These are phyloP conservation scores for Calliopsis andreniformis DNA, from an alignment of 1,140 invertebrate genomes.

Conservation along the genomic window DNA sequence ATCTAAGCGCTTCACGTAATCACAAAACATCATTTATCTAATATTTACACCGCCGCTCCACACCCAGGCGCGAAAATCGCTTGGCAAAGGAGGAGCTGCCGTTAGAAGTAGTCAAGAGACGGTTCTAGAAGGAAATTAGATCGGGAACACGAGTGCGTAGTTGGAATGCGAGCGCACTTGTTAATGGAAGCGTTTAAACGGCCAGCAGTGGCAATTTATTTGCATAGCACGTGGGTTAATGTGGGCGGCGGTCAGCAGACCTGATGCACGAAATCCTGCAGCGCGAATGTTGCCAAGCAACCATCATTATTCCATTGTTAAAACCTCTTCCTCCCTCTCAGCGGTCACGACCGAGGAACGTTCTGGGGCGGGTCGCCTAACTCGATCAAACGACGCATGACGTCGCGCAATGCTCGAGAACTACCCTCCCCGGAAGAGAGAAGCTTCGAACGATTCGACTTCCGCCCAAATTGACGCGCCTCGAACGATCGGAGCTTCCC, in stretches of 20 bases:
- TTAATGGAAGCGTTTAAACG: constrained; percentile 39
- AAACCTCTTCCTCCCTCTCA: too few species aligned
- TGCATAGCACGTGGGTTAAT: constrained; percentile 33
- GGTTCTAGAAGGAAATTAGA: constrained; percentile 28
- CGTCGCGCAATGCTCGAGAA: constrained; percentile 34
- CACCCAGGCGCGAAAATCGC: neutral
- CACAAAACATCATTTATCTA: constrained; percentile 21
- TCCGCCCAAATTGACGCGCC: neutral
- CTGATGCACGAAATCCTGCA: constrained; percentile 20
- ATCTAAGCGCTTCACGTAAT: neutral
- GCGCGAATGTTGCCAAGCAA: too few species aligned
- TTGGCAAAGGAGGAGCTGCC: neutral
- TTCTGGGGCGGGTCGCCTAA: neutral
- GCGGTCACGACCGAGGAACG: neutral
- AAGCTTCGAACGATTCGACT: constrained; percentile 11
- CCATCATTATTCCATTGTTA: too few species aligned
- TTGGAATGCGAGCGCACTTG: neutral
- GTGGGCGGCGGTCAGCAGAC: constrained; percentile 21
- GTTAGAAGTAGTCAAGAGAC: neutral
- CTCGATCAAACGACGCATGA: constrained; percentile 26
- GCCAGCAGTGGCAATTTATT: constrained; percentile 46
- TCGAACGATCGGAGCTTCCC: too few species aligned
- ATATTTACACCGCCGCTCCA: constrained; percentile 8
- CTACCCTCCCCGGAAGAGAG: constrained; percentile 34
- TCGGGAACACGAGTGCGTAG: constrained; percentile 22